phyloP scores from a whole-genome alignment of 2,888 invertebrate genomes.

The Sminthurinus aureus region DNA sequence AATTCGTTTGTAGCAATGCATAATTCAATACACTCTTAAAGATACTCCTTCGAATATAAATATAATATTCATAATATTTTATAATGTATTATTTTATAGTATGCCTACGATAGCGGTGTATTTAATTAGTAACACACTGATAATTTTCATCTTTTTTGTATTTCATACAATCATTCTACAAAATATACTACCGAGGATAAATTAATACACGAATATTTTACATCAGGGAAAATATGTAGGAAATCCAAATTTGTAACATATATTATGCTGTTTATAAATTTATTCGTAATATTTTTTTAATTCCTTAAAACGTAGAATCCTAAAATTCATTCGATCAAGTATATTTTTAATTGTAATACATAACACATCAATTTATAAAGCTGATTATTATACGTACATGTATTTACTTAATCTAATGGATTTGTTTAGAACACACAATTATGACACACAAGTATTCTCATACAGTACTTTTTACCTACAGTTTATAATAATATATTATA shows the following conservation, averaged over 20 bases:
- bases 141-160: too few species aligned
- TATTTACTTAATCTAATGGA: too few species aligned
- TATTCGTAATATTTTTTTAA: not conserved
- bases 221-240: not conserved
- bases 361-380: not conserved
- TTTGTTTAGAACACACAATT: slow-evolving; percentile 3
- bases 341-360: not conserved
- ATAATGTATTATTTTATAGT: not conserved
- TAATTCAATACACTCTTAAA: not conserved
- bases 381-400: not conserved
- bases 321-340: too few species aligned
- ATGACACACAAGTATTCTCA: slow-evolving; percentile 2
- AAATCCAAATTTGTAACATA: not conserved
- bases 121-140: too few species aligned
- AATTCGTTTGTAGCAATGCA: not conserved
- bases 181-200: too few species aligned
- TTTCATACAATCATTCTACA: too few species aligned
- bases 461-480: too few species aligned
- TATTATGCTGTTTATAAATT: not conserved
- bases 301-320: not conserved
- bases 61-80: not conserved
- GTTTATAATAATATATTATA: too few species aligned
- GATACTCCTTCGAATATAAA: not conserved
- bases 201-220: not conserved
- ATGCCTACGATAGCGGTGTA: too few species aligned